Evolutionary conservation across 2,797 vertebrate species (phyloP), one percentile per base, ranked within the genome.

Genomic region (Ctenopoma kingsleyae): DNA sequence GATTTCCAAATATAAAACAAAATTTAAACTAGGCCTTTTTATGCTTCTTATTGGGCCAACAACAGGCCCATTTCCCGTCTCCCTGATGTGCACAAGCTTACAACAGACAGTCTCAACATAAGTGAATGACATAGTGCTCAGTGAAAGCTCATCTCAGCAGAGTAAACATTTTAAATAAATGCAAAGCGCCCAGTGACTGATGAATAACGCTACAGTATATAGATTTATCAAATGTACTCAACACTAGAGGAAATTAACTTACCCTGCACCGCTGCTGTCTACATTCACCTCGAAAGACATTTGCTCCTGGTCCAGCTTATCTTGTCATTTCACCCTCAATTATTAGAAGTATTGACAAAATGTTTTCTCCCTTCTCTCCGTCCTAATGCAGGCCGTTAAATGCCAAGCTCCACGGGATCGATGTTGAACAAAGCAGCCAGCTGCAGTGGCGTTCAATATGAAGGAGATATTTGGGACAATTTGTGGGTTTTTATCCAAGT

Each of bases 391-490:
- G 96, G 96, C 95, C 95, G 95, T 95, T 97, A 96, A 98, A 97
- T 97, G 97, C 96, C 95, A 95, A 96, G 95, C 97, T 96, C 97
- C 96, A 93, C 97, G 96, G 97, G 97, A 98, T 98, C 97, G 96
- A 97, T 97, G 94, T 91, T 89, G 96, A 98, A 99, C 97, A 99
- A 99, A 98, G 97, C 96, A 95, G 96, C 96, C 98, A 99, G 98
- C 98, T 99, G 98, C 97, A 98, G 96, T 92, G 94, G 95, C 95
- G 96, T 98, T 98, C 97, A 98, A 97, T 99, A 97, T 97, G 96
- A 98, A 97, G 96, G 97, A 97, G 97, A 99, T 98, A 99, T 99
- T 99, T 97, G 97, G 97, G 97, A 99, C 98, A 99, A 99, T 99
- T 99, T 99, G 97, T 96, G 96, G 96, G 96, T 98, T 91, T 99